phyloP scores from a whole-genome alignment of 2,113 vertebrate species.

The Siniperca chuatsi region DNA sequence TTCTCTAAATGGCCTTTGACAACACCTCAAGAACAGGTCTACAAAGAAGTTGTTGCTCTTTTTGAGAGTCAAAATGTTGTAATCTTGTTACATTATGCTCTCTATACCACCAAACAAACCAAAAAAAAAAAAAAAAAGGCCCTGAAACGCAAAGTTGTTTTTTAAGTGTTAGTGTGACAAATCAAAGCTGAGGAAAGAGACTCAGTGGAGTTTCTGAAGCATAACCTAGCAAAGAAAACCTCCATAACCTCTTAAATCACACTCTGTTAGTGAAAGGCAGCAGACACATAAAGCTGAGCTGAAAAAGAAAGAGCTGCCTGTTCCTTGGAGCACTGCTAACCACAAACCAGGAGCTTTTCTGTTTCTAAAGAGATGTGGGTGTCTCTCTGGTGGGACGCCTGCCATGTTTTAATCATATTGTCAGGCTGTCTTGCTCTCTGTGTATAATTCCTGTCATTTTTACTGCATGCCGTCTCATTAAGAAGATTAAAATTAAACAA shows the following conservation, averaged over 20 bases:
- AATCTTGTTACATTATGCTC: neutral
- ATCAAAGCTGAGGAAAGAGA: neutral
- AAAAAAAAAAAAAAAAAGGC: neutral
- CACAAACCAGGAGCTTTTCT: conserved; percentile 27
- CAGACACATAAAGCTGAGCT: conserved; percentile 8
- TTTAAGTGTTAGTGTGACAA: neutral
- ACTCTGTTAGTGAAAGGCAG: neutral
- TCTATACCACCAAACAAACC: neutral
- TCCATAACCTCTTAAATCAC: neutral
- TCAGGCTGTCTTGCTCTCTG: conserved; percentile 12
- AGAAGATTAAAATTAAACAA: conserved; percentile 35
- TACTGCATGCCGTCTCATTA: conserved; percentile 27
- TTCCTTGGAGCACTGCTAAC: conserved; percentile 11
- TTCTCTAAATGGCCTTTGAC: neutral
- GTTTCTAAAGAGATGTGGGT: conserved; percentile 43
- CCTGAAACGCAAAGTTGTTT: neutral
- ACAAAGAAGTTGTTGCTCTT: neutral
- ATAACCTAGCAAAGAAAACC: neutral
- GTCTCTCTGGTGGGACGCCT: conserved; percentile 57
- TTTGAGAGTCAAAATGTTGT: neutral
- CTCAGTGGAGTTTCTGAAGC: neutral
- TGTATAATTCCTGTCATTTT: conserved; percentile 26
- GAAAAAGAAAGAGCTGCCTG: conserved; percentile 33
- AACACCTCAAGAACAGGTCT: neutral
- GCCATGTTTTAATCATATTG: conserved; percentile 56